phyloP scores from a whole-genome alignment of 92 coral and sea anemone genomes.

The Hydrozoanthus gracilis region DNA sequence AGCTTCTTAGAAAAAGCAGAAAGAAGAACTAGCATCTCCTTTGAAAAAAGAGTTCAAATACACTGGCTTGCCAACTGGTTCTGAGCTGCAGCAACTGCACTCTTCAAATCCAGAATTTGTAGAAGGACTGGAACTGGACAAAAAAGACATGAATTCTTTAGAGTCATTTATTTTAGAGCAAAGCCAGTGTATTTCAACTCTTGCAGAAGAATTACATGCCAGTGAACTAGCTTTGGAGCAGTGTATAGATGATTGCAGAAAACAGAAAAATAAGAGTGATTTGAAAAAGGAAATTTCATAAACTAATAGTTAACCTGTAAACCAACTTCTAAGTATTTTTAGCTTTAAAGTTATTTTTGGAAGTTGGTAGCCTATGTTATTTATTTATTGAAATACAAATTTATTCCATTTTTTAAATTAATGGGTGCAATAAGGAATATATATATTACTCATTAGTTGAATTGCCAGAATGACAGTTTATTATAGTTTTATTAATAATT shows the following conservation, averaged over 20 bases:
- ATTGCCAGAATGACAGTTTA: neutral
- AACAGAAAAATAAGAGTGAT: neutral
- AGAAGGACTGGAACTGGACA: neutral
- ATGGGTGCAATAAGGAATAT: constrained; percentile 1
- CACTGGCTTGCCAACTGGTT: neutral
- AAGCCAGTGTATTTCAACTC: constrained; percentile 17
- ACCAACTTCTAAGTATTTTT: neutral
- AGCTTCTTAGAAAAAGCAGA: neutral
- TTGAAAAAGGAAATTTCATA: too few species aligned
- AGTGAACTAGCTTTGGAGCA: constrained; percentile 14
- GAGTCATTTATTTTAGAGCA: constrained; percentile 16
- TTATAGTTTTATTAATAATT: neutral
- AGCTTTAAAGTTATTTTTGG: too few species aligned
- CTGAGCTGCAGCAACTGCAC: neutral
- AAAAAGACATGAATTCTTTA: neutral
- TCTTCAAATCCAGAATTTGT: constrained; percentile 7
- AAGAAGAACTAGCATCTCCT: neutral
- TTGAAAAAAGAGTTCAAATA: neutral
- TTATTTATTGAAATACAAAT: neutral
- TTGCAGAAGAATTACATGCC: constrained; percentile 13
- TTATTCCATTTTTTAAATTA: neutral
- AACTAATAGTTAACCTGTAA: neutral
- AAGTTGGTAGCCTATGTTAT: neutral
- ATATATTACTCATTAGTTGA: neutral
- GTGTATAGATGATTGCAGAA: neutral